Evolutionary conservation across 2,113 vertebrate species (phyloP).

Genomic region (Tangachromis dhanisi): DNA sequence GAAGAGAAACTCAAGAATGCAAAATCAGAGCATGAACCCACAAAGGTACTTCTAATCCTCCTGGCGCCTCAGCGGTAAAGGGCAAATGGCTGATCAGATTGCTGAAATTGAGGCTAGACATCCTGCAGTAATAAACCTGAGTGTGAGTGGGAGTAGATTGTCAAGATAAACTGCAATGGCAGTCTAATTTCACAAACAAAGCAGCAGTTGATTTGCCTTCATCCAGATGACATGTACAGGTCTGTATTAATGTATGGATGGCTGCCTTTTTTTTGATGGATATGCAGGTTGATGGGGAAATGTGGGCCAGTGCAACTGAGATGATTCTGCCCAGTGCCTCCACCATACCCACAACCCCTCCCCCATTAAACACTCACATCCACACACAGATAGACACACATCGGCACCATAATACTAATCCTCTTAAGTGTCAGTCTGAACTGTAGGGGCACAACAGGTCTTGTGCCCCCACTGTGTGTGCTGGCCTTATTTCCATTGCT

Average conservation of each 20-base stretch:
- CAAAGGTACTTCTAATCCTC: constrained; percentile 49
- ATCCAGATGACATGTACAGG: not conserved
- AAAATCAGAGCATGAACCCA: constrained; percentile 33
- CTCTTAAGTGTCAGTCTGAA: constrained; percentile 50
- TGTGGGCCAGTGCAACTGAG: not conserved
- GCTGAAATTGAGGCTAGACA: constrained; percentile 35
- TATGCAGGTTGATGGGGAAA: not conserved
- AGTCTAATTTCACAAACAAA: constrained; percentile 14
- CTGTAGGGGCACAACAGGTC: constrained; percentile 34
- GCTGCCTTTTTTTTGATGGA: not conserved
- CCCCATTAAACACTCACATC: not conserved
- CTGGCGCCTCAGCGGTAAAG: constrained; percentile 40
- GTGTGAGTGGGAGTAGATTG: constrained; percentile 21
- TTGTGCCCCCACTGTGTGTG: constrained; percentile 29
- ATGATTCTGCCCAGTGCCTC: not conserved
- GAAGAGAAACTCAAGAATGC: constrained; percentile 33
- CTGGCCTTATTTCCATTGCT: constrained; percentile 37
- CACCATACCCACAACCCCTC: not conserved
- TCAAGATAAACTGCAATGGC: constrained; percentile 7
- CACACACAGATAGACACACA: not conserved
- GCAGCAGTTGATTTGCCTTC: constrained; percentile 17
- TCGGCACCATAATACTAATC: constrained; percentile 40
- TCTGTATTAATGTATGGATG: not conserved
- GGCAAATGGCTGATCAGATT: constrained; percentile 60
- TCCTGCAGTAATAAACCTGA: constrained; percentile 44